These are phyloP conservation scores for Hedychridium roseum DNA, from an alignment of 2,888 invertebrate genomes.

Conservation along the genomic window DNA sequence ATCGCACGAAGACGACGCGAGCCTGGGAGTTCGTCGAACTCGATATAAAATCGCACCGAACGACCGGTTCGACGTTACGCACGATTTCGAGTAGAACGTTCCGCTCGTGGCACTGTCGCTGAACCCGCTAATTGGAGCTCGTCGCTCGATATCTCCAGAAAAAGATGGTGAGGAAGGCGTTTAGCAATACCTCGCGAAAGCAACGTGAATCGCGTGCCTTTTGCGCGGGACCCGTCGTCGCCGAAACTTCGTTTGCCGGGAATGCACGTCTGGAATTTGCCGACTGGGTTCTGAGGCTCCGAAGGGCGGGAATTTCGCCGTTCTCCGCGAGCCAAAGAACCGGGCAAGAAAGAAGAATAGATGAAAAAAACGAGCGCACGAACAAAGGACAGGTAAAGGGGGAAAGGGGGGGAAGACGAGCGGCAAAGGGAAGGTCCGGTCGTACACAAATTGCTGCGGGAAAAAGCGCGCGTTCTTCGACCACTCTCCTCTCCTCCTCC, in stretches of 20 bases:
- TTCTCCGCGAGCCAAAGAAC: conserved; percentile 42
- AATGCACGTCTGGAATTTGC: too few relatives aligned
- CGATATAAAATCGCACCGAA: too few relatives aligned
- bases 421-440: conserved; percentile 18
- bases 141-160: conserved; percentile 17
- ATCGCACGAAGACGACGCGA: too few relatives aligned
- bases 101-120: neutral
- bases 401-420: conserved; percentile 23
- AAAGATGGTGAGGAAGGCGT: conserved; percentile 22
- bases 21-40: too few relatives aligned
- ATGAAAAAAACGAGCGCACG: conserved; percentile 10
- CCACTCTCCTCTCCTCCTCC: conserved; percentile 9
- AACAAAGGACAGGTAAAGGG: conserved; percentile 19
- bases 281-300: too few relatives aligned
- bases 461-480: conserved; percentile 30
- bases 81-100: too few relatives aligned
- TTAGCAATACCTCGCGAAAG: conserved; percentile 12
- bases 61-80: too few relatives aligned
- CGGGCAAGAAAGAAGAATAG: conserved; percentile 21
- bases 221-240: neutral
- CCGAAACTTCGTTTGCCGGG: too few relatives aligned
- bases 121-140: conserved; percentile 23
- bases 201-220: neutral
- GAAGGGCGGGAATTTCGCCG: conserved; percentile 44
- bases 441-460: conserved; percentile 39